Percentiles rank a stretch among this genome's conserved stretches.
Evolutionary conservation across 2,888 invertebrate species (phyloP).

Genomic region (Lumbricus terrestris): DNA sequence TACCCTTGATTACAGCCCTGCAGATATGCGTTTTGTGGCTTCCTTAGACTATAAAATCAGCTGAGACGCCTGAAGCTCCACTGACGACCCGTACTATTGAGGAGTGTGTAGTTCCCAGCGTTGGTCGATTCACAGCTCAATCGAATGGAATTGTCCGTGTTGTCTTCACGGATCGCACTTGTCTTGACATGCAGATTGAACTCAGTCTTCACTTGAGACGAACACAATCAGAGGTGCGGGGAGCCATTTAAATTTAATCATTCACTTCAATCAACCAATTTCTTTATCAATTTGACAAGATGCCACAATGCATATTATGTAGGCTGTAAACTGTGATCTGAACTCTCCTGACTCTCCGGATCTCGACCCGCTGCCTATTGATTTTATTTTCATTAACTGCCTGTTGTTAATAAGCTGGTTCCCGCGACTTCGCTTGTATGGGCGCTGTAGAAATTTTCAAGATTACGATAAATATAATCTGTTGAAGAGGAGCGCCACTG

Average conservation of each 20-base stretch:
- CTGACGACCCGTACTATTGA: conserved; percentile 34
- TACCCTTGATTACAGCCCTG: too few species aligned
- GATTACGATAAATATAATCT: too few species aligned
- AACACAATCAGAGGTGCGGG: not conserved
- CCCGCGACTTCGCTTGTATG: too few species aligned
- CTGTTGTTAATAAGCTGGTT: too few species aligned
- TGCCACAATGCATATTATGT: too few species aligned
- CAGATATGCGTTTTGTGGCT: not conserved
- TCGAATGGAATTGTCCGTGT: conserved; percentile 51
- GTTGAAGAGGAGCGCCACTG: too few species aligned
- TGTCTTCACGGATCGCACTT: conserved; percentile 51
- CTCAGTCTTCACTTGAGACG: conserved; percentile 4
- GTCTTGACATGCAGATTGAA: conserved; percentile 46
- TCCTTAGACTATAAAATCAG: not conserved
- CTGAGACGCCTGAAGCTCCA: not conserved
- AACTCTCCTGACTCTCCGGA: too few species aligned
- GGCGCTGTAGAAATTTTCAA: too few species aligned
- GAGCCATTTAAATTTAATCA: not conserved
- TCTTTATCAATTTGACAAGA: too few species aligned
- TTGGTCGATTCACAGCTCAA: conserved; percentile 51
- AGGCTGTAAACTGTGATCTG: too few species aligned
- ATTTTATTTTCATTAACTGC: too few species aligned
- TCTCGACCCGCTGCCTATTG: too few species aligned
- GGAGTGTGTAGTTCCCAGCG: conserved; percentile 46
- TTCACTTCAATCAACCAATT: not conserved